Evolutionary conservation across 2,888 invertebrate genomes (phyloP).

Genomic region (Phrixothrix hirtus): DNA sequence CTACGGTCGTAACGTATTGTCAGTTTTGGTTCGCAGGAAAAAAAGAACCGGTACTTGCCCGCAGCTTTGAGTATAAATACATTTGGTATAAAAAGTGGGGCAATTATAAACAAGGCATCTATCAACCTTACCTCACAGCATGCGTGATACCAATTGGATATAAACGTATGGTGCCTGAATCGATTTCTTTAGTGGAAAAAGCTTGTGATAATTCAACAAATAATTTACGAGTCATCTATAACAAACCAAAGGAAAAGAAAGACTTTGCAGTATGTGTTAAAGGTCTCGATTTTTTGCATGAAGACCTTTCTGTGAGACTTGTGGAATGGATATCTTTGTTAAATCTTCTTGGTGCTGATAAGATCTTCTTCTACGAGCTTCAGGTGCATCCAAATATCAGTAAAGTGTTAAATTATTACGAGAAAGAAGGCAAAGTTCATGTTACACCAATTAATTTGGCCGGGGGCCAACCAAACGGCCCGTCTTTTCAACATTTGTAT

Average conservation of each 20-base stretch:
- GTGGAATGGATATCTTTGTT: constrained; percentile 95
- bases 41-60: constrained; percentile 78
- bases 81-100: constrained; percentile 96
- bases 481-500: constrained; percentile 86
- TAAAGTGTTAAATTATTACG: constrained; percentile 71
- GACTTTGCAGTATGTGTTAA: constrained; percentile 93
- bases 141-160: constrained; percentile 82
- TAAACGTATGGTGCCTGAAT: constrained; percentile 73
- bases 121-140: constrained; percentile 88
- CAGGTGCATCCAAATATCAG: constrained; percentile 91
- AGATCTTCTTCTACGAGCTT: constrained; percentile 87
- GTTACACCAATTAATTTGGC: constrained; percentile 83
- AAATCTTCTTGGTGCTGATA: constrained; percentile 84
- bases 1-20: constrained; percentile 79
- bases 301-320: constrained; percentile 85
- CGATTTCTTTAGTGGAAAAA: constrained; percentile 83
- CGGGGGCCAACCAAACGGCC: constrained; percentile 88
- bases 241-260: constrained; percentile 71
- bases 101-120: constrained; percentile 87
- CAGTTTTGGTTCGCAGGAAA: constrained; percentile 89
- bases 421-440: constrained; percentile 67
- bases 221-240: constrained; percentile 80
- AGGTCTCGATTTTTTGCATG: constrained; percentile 89
- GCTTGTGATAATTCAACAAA: constrained; percentile 86
- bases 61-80: constrained; percentile 88